Base-by-base conservation (phyloP, 2,113 vertebrate genomes). In the Centropristis striata region DNA sequence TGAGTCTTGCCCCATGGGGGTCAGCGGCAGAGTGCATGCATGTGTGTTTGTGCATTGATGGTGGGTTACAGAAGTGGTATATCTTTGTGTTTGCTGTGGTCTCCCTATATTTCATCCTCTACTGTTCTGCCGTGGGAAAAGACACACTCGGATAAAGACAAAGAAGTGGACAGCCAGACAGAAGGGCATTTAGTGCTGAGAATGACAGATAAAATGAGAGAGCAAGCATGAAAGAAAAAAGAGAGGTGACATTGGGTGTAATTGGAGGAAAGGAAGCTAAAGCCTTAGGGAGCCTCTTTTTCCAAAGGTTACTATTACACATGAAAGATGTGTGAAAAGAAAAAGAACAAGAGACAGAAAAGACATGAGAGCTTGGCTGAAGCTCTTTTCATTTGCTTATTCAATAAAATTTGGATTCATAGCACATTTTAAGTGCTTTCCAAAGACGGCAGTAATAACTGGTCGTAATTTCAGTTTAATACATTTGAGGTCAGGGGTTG, bases 161-260 rank as follows among this genome's bases (percentile, higher is more conserved):
- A 37, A 68, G 69, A 47, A 11, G 25, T 50, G 32, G 63, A 32
- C 36, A 58, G 60, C 12, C 47, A 54, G 55, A 70, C 28, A 39
- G 64, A 18, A 37, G 66, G 75, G 49, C 44, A 65, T 27, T 42
- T 13, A 77, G 28, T 36, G 42, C 37, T 59, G 69, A 75, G 54
- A 50, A 68, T 81, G 71, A 75, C 28, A 47, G 47, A 69, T 54
- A 42, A 59, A 78, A 84, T 57, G 69, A 78, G 53, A 76, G 36
- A 39, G 53, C 18, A 46, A 71, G 42, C 71, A 60, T 61, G 59
- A 32, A 21, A 47, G 60, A 66, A 63, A 80, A 76, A 80, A 41
- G 39, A 39, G 76, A 87, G 85, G 92, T 93, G 88, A 90, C 88
- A 88, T 88, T 88, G 86, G 78, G 58, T 76, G 72, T 90, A 89